Evolutionary conservation across 2,888 invertebrate species (phyloP), one percentile per base, ranked within the genome.

Genomic region (Perizoma affinitatum): DNA sequence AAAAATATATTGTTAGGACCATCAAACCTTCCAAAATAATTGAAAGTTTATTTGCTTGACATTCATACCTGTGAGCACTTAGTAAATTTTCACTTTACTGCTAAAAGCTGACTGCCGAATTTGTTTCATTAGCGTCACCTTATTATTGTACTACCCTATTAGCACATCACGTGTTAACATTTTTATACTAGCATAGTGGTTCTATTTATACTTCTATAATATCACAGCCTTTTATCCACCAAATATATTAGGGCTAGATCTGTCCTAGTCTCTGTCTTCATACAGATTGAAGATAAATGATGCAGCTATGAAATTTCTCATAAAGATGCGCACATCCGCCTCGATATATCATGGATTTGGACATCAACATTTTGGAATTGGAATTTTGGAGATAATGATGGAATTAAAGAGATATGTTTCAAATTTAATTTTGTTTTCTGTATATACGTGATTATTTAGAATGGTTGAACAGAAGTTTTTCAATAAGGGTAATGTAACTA

Each of bases 341-440:
- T 74, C 90, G 83, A 91, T 91, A 90, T 88, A 90, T 91, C 90
- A 90, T 79, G 73, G 78, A 81, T 87, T 84, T 83, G 85, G 88
- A 88, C 89, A 86, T 84, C 83, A 84, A 80, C 83, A 83, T 82
- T 80, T 79, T 75, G 75, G 80, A 85, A 88, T 88, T 90, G 84
- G 84, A 85, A 87, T 87, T 84, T 85, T 85, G 83, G 83, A 80
- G 83, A 85, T 86, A 42, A 42, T 54, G 41, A 49, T 51, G 45
- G 41, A 51, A 60, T 51, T 60, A 10, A n/a, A n/a, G n/a, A n/a
- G n/a, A n/a, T n/a, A n/a, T n/a, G n/a, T n/a, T n/a, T n/a, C n/a
- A n/a, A 22, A 22, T 22, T 22, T 22, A 22, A 22, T 22, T 22
- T 22, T 2, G 22, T 22, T 22, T 22, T 3, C 22, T 22, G 22